These are phyloP conservation scores for Scrobipalpa atriplicella DNA, from an alignment of 2,888 invertebrate species.

Conservation along the genomic window DNA sequence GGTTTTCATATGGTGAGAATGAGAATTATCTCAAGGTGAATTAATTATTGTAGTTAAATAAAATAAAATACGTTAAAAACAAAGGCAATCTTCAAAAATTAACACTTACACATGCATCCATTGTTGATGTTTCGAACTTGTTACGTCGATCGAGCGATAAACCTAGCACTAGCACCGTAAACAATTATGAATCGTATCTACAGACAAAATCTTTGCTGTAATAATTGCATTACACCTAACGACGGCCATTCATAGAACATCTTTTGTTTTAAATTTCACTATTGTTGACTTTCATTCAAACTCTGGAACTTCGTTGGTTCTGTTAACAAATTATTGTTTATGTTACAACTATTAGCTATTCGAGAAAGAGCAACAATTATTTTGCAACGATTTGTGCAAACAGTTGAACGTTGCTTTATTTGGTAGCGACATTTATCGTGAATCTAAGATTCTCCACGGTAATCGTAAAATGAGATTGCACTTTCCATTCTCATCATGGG, in stretches of 20 bases:
- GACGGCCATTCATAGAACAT: background rate
- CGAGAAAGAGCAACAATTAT: background rate
- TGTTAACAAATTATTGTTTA: constrained; percentile 3
- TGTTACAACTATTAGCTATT: background rate
- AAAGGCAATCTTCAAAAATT: background rate
- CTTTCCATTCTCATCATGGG: constrained; percentile 16
- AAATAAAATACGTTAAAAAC: background rate
- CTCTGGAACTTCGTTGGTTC: background rate
- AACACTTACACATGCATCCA: background rate
- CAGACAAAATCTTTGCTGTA: constrained; percentile 5
- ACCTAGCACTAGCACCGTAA: background rate
- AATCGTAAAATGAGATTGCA: background rate
- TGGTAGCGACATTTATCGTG: constrained; percentile 19
- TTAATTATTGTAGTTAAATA: background rate
- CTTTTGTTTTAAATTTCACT: background rate
- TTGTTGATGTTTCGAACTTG: background rate
- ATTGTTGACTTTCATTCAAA: background rate
- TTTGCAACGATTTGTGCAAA: background rate
- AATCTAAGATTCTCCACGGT: constrained; percentile 11
- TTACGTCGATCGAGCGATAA: background rate
- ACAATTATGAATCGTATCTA: background rate
- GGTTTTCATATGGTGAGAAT: constrained; percentile 1
- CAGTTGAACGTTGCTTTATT: constrained; percentile 8
- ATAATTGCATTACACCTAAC: background rate
- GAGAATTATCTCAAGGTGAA: constrained; percentile 5